Conservation (phyloP, 2,113 vertebrate species). For the Pungitius pungitius region DNA sequence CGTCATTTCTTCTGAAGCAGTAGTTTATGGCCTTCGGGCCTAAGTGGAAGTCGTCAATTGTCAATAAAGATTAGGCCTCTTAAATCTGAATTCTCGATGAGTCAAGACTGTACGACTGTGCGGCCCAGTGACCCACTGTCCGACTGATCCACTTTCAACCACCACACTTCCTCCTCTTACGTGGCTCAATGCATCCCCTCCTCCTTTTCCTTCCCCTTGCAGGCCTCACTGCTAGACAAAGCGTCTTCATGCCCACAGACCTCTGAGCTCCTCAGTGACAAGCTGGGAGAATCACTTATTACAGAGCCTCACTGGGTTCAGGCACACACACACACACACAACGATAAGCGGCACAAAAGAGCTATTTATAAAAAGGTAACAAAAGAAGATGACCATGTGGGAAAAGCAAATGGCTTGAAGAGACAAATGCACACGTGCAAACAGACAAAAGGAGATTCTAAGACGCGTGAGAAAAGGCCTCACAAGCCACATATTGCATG, state of each 20-base stretch:
- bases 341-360: background rate
- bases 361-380: background rate
- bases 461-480: background rate
- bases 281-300: background rate
- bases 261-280: constrained; percentile 8
- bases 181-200: constrained; percentile 22
- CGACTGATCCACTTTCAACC: constrained; percentile 49
- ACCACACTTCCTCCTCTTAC: constrained; percentile 12
- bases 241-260: constrained; percentile 1
- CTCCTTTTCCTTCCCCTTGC: constrained; percentile 11
- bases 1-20: background rate
- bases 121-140: constrained; percentile 58
- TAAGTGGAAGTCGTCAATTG: constrained; percentile 16
- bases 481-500: background rate
- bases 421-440: background rate
- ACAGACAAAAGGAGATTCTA: constrained; percentile 1
- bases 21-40: constrained; percentile 1
- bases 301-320: background rate
- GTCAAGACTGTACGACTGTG: constrained; percentile 18
- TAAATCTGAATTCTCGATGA: background rate
- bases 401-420: background rate
- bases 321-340: background rate
- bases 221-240: constrained; percentile 24
- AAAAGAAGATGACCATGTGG: background rate
- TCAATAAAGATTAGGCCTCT: constrained; percentile 3